phyloP scores from a whole-genome alignment of 2,888 invertebrate species.

The Macrosoma leucophasiata region DNA sequence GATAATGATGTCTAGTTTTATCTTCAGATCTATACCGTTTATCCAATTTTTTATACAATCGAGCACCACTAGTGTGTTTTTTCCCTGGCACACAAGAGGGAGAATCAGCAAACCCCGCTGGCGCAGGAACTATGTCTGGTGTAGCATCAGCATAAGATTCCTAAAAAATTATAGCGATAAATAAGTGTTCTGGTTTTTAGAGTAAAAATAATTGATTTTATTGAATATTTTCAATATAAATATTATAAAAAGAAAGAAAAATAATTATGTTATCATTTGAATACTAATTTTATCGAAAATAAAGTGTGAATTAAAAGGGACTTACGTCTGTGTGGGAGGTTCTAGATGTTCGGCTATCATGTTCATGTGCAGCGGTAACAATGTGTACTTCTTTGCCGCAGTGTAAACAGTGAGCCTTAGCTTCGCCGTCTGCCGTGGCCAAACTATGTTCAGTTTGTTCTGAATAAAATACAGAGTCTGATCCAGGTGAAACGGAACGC shows the following conservation, averaged over 20 bases:
- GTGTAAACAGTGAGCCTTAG: conserved; percentile 83
- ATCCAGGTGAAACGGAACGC: conserved; percentile 92
- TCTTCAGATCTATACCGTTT: conserved; percentile 88
- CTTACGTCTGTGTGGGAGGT: conserved; percentile 68
- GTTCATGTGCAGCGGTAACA: conserved; percentile 67
- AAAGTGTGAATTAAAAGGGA: conserved; percentile 5
- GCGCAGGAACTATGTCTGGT: conserved; percentile 88
- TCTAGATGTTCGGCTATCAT: conserved; percentile 57
- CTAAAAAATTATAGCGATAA: conserved; percentile 31
- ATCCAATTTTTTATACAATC: conserved; percentile 85
- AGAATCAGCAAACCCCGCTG: conserved; percentile 92
- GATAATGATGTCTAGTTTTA: conserved; percentile 78
- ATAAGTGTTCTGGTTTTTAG: neutral
- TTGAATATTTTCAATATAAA: neutral
- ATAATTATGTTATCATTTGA: neutral
- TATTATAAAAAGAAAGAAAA: neutral
- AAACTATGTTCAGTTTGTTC: conserved; percentile 79
- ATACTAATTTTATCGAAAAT: neutral
- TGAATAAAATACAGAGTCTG: conserved; percentile 93
- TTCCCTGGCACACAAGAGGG: conserved; percentile 71
- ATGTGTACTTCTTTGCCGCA: conserved; percentile 88
- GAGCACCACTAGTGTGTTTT: conserved; percentile 63
- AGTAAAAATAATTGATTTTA: neutral
- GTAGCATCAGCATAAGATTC: conserved; percentile 70
- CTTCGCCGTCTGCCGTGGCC: conserved; percentile 71